Evolutionary conservation across 2,113 vertebrate genomes (phyloP).

Genomic region (Python bivittatus): DNA sequence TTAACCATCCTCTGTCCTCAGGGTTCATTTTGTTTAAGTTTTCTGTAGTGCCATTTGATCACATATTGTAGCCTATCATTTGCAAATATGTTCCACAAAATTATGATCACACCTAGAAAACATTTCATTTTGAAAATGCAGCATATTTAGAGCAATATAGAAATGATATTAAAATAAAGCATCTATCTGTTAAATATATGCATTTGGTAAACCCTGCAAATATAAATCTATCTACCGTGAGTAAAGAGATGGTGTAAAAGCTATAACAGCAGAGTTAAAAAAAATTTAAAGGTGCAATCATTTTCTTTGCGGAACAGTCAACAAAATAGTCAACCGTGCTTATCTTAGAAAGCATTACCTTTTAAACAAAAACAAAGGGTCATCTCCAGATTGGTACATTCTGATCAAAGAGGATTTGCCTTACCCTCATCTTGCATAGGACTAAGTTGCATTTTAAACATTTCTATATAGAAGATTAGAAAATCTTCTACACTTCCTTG

Average conservation of each 20-base stretch:
- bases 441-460: constrained; percentile 29
- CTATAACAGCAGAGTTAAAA: background rate
- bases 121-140: constrained; percentile 70
- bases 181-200: constrained; percentile 51
- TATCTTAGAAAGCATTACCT: background rate
- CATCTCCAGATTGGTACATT: background rate
- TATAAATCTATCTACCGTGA: background rate
- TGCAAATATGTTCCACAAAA: constrained; percentile 72
- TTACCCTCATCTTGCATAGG: too few species aligned
- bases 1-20: constrained; percentile 76
- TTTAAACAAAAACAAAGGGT: background rate
- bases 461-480: constrained; percentile 20
- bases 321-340: background rate
- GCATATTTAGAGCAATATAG: constrained; percentile 69
- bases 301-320: background rate
- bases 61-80: constrained; percentile 76
- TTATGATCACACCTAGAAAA: constrained; percentile 68
- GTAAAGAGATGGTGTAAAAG: background rate
- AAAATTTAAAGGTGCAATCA: background rate
- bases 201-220: constrained; percentile 40
- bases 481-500: constrained; percentile 2
- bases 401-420: background rate
- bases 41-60: constrained; percentile 75
- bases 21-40: constrained; percentile 78
- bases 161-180: constrained; percentile 68